A percentile compares a stretch with the other conserved stretches of the same genome.
Evolutionary conservation across 2,797 vertebrate genomes (phyloP).

Genomic region (Tamandua tetradactyla): DNA sequence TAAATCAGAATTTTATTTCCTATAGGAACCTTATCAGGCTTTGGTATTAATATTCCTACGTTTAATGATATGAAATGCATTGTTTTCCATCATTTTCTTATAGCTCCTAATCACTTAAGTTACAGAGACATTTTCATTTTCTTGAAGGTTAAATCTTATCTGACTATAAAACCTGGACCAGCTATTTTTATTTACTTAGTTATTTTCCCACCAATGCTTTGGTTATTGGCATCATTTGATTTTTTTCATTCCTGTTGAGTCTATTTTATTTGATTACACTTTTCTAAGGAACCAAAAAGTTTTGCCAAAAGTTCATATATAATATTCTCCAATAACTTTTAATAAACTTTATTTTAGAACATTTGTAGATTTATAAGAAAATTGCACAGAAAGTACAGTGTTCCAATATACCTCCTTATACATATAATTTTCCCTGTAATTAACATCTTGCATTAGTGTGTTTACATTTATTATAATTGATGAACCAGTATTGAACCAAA

Average conservation of each 20-base stretch:
- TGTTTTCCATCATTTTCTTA: background rate
- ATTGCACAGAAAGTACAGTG: no score
- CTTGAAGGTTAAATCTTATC: background rate
- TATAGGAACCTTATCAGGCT: background rate
- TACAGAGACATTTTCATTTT: background rate
- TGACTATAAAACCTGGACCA: background rate
- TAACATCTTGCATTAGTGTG: no score
- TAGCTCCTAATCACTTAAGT: background rate
- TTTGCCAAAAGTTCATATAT: background rate
- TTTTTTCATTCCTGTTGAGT: conserved; percentile 22
- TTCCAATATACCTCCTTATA: no score
- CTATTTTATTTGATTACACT: background rate
- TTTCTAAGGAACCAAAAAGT: background rate
- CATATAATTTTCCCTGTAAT: no score
- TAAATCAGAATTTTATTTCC: background rate
- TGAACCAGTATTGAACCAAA: no score
- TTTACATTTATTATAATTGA: no score
- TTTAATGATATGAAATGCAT: background rate
- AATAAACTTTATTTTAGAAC: no score
- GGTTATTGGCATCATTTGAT: background rate
- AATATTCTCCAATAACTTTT: background rate
- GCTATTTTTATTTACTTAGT: background rate
- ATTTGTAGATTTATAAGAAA: no score
- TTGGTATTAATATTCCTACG: background rate
- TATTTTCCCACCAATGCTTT: conserved; percentile 7